These are phyloP conservation scores for Corythornis madagascariensis DNA, from an alignment of 2,113 vertebrate genomes.

Conservation along the genomic window DNA sequence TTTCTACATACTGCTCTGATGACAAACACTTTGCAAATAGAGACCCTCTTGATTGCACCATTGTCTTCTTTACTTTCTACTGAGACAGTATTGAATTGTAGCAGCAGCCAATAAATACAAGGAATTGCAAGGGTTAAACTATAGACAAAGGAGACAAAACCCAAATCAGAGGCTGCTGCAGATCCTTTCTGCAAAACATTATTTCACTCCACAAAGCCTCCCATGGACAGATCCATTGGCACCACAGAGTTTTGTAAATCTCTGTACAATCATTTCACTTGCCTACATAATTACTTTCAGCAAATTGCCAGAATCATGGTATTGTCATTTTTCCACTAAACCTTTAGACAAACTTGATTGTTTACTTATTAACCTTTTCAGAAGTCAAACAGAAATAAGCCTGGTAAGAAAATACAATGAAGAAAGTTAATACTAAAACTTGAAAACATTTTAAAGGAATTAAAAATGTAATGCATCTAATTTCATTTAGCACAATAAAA, in stretches of 20 bases:
- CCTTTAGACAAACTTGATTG: neutral
- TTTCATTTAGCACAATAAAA: neutral
- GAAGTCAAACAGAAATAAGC: neutral
- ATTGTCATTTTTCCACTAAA: constrained; percentile 6
- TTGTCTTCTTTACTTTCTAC: neutral
- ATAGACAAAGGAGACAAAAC: neutral
- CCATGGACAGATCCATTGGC: neutral
- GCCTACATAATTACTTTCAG: neutral
- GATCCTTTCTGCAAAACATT: neutral
- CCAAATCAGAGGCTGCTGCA: neutral
- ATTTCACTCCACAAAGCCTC: neutral
- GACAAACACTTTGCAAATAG: neutral
- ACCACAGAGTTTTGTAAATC: neutral
- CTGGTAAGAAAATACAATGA: neutral
- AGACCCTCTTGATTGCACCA: neutral
- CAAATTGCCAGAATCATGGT: constrained; percentile 9
- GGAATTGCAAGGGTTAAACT: neutral
- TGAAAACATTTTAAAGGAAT: neutral
- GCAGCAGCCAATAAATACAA: neutral
- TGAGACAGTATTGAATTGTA: neutral
- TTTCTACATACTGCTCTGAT: neutral
- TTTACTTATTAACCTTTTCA: neutral
- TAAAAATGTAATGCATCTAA: neutral
- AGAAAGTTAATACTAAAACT: neutral
- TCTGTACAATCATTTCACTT: neutral